Conservation (phyloP, 2,797 vertebrate species). For the Bradypodion pumilum region DNA sequence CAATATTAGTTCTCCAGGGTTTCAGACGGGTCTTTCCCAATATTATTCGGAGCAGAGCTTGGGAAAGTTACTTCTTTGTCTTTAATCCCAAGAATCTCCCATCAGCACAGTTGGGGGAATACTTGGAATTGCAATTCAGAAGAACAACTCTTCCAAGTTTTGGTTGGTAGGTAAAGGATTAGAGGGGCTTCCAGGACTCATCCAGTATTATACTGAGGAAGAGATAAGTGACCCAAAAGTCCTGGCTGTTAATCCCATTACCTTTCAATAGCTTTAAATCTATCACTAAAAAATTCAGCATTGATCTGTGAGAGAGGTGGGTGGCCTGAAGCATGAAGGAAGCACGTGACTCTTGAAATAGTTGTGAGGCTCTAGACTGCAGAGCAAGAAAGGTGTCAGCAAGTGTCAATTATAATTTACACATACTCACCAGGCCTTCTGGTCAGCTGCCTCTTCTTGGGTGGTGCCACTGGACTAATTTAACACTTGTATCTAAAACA, state of each 20-base stretch:
- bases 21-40: too few relatives aligned
- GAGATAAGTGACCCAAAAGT: slow-evolving; percentile 70
- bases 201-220: slow-evolving; percentile 29
- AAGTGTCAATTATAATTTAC: slow-evolving; percentile 63
- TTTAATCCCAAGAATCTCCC: neutral
- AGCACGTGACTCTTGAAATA: slow-evolving; percentile 62
- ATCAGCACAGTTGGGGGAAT: neutral
- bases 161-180: neutral
- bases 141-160: too few relatives aligned
- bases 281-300: slow-evolving; percentile 71
- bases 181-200: slow-evolving; percentile 43
- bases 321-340: slow-evolving; percentile 70
- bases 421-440: slow-evolving; percentile 30
- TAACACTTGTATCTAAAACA: slow-evolving; percentile 10
- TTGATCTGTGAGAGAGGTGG: slow-evolving; percentile 64
- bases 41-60: neutral
- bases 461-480: slow-evolving; percentile 28
- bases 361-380: slow-evolving; percentile 47
- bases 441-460: slow-evolving; percentile 45
- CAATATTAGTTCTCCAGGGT: too few relatives aligned
- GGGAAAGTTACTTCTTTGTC: neutral
- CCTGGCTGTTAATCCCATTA: slow-evolving; percentile 64
- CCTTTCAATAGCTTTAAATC: slow-evolving; percentile 71
- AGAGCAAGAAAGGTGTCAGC: slow-evolving; percentile 63
- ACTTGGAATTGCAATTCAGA: too few relatives aligned